These are phyloP conservation scores for Phortica magna DNA, from an alignment of 2,888 invertebrate genomes.

Conservation along the genomic window DNA sequence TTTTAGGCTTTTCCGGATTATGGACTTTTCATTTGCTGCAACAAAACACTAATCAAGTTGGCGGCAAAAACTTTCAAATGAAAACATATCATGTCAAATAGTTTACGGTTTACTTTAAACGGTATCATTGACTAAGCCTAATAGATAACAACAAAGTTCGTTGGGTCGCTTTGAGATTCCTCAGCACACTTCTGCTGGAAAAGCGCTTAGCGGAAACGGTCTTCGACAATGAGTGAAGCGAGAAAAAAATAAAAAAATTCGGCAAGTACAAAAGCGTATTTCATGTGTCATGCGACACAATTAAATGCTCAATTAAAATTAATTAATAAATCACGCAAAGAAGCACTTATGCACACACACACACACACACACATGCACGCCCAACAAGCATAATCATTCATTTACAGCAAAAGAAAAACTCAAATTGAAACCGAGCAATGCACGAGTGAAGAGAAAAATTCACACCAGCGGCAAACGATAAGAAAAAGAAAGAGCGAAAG, in stretches of 20 bases:
- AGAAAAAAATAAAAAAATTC: not conserved
- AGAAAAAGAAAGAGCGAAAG: not conserved
- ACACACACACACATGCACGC: not conserved
- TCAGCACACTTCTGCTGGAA: too few relatives aligned
- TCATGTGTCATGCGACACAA: constrained; percentile 9
- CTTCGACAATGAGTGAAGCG: not conserved
- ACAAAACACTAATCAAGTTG: not conserved
- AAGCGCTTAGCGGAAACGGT: too few relatives aligned
- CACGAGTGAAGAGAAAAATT: not conserved
- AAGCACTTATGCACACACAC: constrained; percentile 4
- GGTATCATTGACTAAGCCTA: not conserved
- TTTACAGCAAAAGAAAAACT: constrained; percentile 1
- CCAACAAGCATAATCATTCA: not conserved
- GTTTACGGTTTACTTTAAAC: not conserved
- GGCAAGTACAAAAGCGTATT: constrained; percentile 9
- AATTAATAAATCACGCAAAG: constrained; percentile 38
- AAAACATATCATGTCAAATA: constrained; percentile 14
- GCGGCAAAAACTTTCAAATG: not conserved
- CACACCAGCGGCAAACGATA: not conserved
- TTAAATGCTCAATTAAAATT: constrained; percentile 35
- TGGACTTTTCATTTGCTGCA: not conserved
- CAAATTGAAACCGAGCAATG: not conserved
- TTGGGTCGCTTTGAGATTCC: not conserved
- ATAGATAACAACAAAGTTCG: not conserved
- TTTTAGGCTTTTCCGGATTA: constrained; percentile 21